Conservation (phyloP, 2,797 vertebrate species). For the Halcyon smyrnensis region DNA sequence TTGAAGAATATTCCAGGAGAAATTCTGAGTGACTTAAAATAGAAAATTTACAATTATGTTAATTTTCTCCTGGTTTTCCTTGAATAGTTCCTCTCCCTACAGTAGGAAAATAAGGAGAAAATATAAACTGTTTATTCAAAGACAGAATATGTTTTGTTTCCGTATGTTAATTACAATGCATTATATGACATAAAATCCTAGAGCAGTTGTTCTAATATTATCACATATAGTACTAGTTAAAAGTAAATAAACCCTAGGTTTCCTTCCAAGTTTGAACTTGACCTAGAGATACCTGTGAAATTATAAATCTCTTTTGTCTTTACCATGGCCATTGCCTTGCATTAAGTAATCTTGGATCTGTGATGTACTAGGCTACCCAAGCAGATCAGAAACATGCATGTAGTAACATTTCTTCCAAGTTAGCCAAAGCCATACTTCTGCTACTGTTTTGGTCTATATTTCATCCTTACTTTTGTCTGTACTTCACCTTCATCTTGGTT, state of each 20-base stretch:
- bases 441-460: not conserved
- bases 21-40: not conserved
- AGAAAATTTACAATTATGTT: not conserved
- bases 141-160: not conserved
- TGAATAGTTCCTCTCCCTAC: not conserved
- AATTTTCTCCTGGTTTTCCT: not conserved
- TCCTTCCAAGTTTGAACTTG: not conserved
- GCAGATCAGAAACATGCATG: not conserved
- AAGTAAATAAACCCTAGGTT: not conserved
- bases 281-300: not conserved
- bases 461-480: not conserved
- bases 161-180: not conserved
- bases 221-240: not conserved
- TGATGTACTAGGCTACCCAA: not conserved
- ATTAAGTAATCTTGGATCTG: not conserved
- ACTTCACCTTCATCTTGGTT: not conserved
- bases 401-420: not conserved
- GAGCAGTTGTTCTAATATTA: not conserved
- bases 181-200: not conserved
- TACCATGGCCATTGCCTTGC: not conserved
- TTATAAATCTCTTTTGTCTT: not conserved
- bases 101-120: not conserved
- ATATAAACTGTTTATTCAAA: not conserved
- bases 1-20: not conserved
- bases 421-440: not conserved